A percentile compares a stretch with the other conserved stretches of the same genome.
Evolutionary conservation across 1,140 invertebrate species (phyloP).

Genomic region (Caenorhabditis tropicalis): DNA sequence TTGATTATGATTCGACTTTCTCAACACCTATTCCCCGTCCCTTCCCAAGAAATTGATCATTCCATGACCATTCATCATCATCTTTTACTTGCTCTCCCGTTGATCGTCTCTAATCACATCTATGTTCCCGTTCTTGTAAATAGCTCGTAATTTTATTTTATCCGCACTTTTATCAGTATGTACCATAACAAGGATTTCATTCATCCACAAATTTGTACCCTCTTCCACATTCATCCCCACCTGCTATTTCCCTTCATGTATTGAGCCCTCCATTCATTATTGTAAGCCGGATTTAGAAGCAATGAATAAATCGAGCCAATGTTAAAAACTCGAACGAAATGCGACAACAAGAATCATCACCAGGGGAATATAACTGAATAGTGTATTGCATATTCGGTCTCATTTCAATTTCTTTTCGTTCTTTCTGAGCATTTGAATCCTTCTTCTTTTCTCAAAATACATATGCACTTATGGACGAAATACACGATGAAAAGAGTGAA

Average conservation of each 20-base stretch:
- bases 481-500: background rate
- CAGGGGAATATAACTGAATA: background rate
- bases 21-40: background rate
- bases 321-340: background rate
- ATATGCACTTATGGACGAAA: background rate
- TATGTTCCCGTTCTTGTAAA: conserved; percentile 11
- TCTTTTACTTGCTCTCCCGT: background rate
- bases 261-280: background rate
- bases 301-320: background rate
- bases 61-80: background rate
- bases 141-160: background rate
- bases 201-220: background rate
- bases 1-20: background rate
- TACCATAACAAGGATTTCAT: conserved; percentile 11
- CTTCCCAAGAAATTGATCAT: background rate
- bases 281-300: background rate
- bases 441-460: background rate
- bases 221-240: background rate
- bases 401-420: background rate
- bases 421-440: background rate
- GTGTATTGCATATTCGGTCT: background rate
- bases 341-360: background rate
- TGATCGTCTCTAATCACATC: conserved; percentile 12
- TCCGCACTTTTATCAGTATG: background rate
- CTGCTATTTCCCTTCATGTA: background rate